Base-by-base conservation (phyloP, 2,797 vertebrate species). In the Spheniscus humboldti region DNA sequence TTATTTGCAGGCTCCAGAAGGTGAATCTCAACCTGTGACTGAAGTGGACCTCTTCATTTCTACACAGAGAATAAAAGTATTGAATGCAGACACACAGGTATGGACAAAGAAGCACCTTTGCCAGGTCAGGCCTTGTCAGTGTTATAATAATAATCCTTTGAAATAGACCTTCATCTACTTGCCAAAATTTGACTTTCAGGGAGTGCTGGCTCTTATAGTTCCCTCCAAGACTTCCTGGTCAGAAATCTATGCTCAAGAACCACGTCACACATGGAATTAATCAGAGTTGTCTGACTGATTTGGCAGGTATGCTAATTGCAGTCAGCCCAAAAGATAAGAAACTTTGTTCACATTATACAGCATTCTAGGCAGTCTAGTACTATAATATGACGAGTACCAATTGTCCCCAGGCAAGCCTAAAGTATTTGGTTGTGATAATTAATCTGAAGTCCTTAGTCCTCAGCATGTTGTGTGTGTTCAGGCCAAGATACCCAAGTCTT, bases 1-100 rank as follows among this genome's bases (percentile, higher is more conserved):
- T 78, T 11, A 86, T 91, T 93, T 94, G 67, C 96, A 99, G 99
- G 98, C 98, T 76, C 98, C 98, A 19, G 99, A 99, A 97, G 97
- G 98, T 1, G 98, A 99, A 92, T 97, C 97, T 92, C 97, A 98
- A 25, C 98, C 98, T 27, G 98, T 98, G 59, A 99, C 98, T 2
- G 99, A 99, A 95, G 99, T 99, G 37, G 99, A 99, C 92, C 98
- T 99, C 84, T 99, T 99, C 96, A 99, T 99, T 97, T 99, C 99
- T 59, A 99, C 99, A 3, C 99, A 99, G 98, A 99, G 99, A 98
- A 99, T 99, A 98, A 99, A 99, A 98, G 99, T 99, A 57, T 97
- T 99, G 97, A 99, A 99, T 92, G 99, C 99, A n/a, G 99, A 99
- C 97, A 98, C 98, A 53, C 99, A 99, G 99, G 99, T 99, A 98